Conservation (phyloP, 2,888 invertebrate genomes). For the Alitta virens region DNA sequence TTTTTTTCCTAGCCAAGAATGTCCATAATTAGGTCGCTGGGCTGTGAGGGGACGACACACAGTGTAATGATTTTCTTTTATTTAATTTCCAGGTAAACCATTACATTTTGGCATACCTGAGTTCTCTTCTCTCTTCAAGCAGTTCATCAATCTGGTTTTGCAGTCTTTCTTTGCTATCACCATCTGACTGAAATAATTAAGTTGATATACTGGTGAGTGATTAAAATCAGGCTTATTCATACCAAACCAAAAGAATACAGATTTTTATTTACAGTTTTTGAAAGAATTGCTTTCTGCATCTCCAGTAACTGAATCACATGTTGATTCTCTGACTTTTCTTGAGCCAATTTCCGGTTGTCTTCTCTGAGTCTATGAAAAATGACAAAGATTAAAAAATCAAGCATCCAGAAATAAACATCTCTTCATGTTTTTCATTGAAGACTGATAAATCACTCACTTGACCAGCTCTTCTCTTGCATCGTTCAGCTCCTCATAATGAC, state of each 20-base stretch:
- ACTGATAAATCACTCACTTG: constrained; percentile 1
- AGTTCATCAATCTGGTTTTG: too few relatives aligned
- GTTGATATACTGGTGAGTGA: not conserved
- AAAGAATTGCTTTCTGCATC: constrained; percentile 50
- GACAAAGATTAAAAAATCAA: too few relatives aligned
- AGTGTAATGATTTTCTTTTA: too few relatives aligned
- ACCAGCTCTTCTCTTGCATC: constrained; percentile 18
- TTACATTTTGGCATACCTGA: too few relatives aligned
- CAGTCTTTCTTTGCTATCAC: too few relatives aligned
- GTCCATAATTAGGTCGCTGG: too few relatives aligned
- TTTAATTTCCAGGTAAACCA: too few relatives aligned
- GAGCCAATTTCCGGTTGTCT: constrained; percentile 46
- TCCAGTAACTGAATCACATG: constrained; percentile 53
- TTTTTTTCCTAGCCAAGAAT: too few relatives aligned
- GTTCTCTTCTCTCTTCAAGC: too few relatives aligned
- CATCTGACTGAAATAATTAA: not conserved
- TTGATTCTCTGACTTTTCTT: constrained; percentile 51
- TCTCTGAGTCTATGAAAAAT: constrained; percentile 29
- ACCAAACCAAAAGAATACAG: not conserved
- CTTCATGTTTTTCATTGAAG: not conserved
- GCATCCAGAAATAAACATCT: not conserved
- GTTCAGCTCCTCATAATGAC: constrained; percentile 19
- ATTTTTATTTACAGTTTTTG: constrained; percentile 45
- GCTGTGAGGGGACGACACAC: too few relatives aligned
- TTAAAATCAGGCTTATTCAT: not conserved